Conservation (phyloP, 2,888 invertebrate species). For the Chalcosyrphus nemorum region DNA sequence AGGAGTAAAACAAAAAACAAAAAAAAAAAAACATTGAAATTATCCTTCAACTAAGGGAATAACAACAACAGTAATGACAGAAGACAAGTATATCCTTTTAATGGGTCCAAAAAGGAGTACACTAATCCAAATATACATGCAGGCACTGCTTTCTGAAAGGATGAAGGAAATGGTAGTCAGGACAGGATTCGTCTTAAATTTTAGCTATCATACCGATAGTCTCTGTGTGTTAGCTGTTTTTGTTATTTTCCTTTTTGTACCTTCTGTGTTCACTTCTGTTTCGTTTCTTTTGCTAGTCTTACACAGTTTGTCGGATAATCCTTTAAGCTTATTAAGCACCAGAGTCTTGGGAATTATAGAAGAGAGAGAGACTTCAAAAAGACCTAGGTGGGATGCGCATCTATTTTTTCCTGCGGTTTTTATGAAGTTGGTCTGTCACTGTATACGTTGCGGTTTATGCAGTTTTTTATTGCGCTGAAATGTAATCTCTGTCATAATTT, state of each 20-base stretch:
- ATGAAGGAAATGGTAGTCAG: constrained; percentile 11
- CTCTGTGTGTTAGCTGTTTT: neutral
- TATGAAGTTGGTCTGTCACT: neutral
- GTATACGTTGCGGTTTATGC: constrained; percentile 55
- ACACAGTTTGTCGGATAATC: constrained; percentile 59
- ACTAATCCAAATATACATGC: constrained; percentile 16
- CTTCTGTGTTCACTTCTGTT: constrained; percentile 16
- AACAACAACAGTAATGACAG: constrained; percentile 37
- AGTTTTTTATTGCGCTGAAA: constrained; percentile 44
- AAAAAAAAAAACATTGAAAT: constrained; percentile 38
- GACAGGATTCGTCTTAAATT: neutral
- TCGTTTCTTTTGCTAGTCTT: constrained; percentile 28
- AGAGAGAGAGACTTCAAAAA: constrained; percentile 46
- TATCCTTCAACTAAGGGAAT: constrained; percentile 32
- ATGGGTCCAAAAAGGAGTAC: constrained; percentile 40
- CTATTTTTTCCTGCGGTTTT: neutral
- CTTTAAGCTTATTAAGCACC: constrained; percentile 68
- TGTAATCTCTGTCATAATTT: constrained; percentile 60
- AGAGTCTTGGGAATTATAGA: constrained; percentile 57
- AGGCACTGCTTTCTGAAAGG: neutral
- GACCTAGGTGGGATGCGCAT: constrained; percentile 8
- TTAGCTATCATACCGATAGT: constrained; percentile 14
- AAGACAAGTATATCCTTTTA: constrained; percentile 40
- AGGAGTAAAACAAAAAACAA: too few species aligned
- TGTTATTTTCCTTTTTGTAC: constrained; percentile 4